These are phyloP conservation scores for Scophthalmus maximus DNA, from an alignment of 2,113 vertebrate genomes.

Conservation along the genomic window DNA sequence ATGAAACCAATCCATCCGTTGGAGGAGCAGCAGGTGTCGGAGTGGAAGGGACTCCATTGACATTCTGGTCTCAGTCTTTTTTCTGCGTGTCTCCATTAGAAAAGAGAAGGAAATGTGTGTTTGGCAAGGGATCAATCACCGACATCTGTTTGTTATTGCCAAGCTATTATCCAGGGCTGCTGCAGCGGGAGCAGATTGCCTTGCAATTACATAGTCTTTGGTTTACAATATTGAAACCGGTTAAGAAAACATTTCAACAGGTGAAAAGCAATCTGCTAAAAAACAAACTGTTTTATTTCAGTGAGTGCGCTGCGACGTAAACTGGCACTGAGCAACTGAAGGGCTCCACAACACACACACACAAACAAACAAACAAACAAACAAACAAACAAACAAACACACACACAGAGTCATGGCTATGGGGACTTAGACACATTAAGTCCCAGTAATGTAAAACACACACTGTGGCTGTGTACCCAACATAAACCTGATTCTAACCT, in stretches of 20 bases:
- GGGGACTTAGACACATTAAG: neutral
- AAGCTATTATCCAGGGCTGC: neutral
- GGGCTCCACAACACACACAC: neutral
- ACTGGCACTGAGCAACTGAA: neutral
- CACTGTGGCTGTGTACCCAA: neutral
- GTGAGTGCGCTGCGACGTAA: neutral
- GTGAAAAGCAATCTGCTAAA: slow-evolving; percentile 26
- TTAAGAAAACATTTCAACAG: slow-evolving; percentile 18
- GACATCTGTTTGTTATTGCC: slow-evolving; percentile 27
- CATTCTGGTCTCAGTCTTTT: neutral
- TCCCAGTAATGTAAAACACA: neutral
- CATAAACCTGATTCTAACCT: neutral
- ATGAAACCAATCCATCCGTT: neutral
- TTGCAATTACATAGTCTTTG: slow-evolving; percentile 5
- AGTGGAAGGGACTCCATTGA: neutral
- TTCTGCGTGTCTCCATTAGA: neutral
- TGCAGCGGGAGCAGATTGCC: neutral
- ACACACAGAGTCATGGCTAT: neutral
- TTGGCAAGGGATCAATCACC: slow-evolving; percentile 27
- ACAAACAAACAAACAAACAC: no score
- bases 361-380: neutral
- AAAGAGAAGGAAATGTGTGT: slow-evolving; percentile 7
- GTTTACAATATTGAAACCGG: slow-evolving; percentile 25
- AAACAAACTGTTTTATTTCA: neutral
- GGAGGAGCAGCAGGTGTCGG: neutral